These are phyloP conservation scores for Smittia aterrima DNA, from an alignment of 2,888 invertebrate genomes.

Conservation along the genomic window DNA sequence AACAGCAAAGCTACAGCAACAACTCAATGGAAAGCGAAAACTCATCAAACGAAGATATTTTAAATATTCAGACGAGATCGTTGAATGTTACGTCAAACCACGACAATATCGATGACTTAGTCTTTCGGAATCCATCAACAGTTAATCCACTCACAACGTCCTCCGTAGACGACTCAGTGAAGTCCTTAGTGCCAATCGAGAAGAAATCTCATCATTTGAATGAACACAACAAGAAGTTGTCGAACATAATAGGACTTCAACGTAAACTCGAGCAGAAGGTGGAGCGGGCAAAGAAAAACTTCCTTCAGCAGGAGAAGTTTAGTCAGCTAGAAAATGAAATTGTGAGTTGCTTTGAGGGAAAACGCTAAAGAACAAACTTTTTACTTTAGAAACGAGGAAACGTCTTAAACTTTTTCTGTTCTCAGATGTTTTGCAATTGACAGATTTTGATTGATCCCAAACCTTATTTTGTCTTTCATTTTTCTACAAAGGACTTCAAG, in stretches of 20 bases:
- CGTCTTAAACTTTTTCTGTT: not conserved
- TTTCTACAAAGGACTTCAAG: not conserved
- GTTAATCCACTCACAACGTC: not conserved
- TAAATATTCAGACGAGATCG: conserved; percentile 8
- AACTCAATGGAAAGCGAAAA: conserved; percentile 15
- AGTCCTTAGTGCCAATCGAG: conserved; percentile 25
- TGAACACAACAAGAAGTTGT: conserved; percentile 40
- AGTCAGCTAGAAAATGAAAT: conserved; percentile 34
- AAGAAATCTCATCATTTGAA: conserved; percentile 45
- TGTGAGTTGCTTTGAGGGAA: conserved; percentile 27
- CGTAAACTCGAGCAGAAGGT: conserved; percentile 54
- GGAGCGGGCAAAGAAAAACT: conserved; percentile 53
- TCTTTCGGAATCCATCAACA: conserved; percentile 20
- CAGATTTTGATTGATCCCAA: not conserved
- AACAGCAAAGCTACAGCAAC: conserved; percentile 15
- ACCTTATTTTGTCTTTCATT: not conserved
- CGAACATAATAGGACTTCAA: conserved; percentile 50
- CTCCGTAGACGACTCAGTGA: not conserved
- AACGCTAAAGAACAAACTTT: not conserved
- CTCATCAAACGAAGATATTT: conserved; percentile 37
- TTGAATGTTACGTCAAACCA: not conserved
- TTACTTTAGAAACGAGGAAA: not conserved
- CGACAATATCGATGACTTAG: conserved; percentile 33
- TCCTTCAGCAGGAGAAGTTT: conserved; percentile 49
- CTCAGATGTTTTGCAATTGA: not conserved